Conservation (phyloP, 2,888 invertebrate species). For the Siphlonurus alternatus region DNA sequence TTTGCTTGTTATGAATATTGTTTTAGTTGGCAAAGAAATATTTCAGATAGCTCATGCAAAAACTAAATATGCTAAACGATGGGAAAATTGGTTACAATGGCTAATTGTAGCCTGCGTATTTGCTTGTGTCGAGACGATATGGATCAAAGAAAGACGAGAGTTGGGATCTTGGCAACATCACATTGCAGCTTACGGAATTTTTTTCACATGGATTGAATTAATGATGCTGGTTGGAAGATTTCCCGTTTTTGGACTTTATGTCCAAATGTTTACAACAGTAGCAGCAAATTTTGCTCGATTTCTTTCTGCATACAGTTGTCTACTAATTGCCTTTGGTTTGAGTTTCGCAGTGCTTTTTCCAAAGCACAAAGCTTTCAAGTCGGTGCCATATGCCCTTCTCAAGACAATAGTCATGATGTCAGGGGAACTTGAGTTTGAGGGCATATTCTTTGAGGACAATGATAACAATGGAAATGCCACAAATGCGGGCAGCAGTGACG, state of each 20-base stretch:
- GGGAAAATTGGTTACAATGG: constrained; percentile 77
- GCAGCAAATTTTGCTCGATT: constrained; percentile 70
- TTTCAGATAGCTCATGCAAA: constrained; percentile 60
- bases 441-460: constrained; percentile 57
- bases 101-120: constrained; percentile 55
- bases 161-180: constrained; percentile 56
- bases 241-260: constrained; percentile 69
- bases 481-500: too few relatives aligned
- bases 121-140: constrained; percentile 7
- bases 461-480: constrained; percentile 27
- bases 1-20: constrained; percentile 17
- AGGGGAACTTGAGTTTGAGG: constrained; percentile 70
- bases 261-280: constrained; percentile 76
- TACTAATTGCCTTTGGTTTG: constrained; percentile 61
- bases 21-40: constrained; percentile 42
- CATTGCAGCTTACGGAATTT: constrained; percentile 58
- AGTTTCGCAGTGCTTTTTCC: constrained; percentile 69
- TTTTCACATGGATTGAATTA: constrained; percentile 65
- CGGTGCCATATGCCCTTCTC: constrained; percentile 41
- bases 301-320: constrained; percentile 59
- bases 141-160: constrained; percentile 17
- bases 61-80: constrained; percentile 52
- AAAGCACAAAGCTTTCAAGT: constrained; percentile 49
- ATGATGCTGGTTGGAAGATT: constrained; percentile 77
- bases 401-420: constrained; percentile 83